Percentiles rank a stretch among this genome's conserved stretches.
phyloP scores from a whole-genome alignment of 2,797 vertebrate genomes.

The Melanotaenia pygmaea region DNA sequence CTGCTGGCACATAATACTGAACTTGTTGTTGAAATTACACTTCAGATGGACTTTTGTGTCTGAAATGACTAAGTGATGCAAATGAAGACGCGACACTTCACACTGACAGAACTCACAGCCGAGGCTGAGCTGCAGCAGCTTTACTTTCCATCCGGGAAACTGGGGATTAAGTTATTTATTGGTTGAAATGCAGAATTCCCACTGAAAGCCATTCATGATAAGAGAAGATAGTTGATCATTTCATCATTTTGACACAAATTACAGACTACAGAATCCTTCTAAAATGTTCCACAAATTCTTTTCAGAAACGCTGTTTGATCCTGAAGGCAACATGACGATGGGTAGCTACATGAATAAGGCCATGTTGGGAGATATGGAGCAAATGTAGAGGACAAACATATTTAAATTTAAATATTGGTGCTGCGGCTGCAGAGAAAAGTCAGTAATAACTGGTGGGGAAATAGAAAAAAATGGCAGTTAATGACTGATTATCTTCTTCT shows the following conservation, averaged over 20 bases:
- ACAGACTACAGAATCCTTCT: too few species aligned
- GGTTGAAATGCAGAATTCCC: background rate
- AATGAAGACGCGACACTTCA: slow-evolving; percentile 10
- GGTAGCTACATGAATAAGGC: background rate
- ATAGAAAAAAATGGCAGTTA: too few species aligned
- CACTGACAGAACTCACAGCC: slow-evolving; percentile 7
- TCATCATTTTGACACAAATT: background rate
- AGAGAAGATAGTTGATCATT: background rate
- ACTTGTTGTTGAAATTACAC: slow-evolving; percentile 16
- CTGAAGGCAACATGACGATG: background rate
- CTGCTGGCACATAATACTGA: slow-evolving; percentile 9
- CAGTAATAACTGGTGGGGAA: too few species aligned
- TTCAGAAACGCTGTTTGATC: background rate
- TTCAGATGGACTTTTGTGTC: slow-evolving; percentile 34
- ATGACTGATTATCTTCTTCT: too few species aligned
- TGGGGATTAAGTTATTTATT: background rate
- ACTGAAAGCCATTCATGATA: background rate
- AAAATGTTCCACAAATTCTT: background rate
- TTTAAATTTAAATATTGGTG: too few species aligned
- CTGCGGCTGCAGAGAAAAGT: too few species aligned
- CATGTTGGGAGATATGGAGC: background rate
- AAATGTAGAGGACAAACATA: background rate
- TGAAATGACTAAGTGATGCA: slow-evolving; percentile 50
- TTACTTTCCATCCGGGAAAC: background rate
- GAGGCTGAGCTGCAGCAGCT: background rate